Evolutionary conservation across 2,888 invertebrate genomes (phyloP).

Genomic region (Xestia xanthographa): DNA sequence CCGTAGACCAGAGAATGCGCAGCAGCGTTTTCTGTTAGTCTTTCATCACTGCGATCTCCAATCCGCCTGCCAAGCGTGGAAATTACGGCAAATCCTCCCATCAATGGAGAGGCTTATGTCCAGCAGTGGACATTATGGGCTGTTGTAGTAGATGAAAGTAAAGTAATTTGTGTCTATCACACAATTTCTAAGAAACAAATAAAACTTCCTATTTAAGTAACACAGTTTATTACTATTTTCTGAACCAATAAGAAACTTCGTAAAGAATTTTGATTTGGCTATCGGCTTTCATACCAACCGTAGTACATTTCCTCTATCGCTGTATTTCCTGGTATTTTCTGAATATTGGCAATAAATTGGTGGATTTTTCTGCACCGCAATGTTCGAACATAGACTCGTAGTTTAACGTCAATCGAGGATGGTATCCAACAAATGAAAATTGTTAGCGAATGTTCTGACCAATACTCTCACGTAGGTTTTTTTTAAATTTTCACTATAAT

Average conservation of each 20-base stretch:
- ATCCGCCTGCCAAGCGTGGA: no score
- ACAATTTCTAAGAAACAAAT: background rate
- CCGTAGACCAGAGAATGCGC: no score
- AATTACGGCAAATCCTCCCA: no score
- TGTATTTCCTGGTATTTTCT: background rate
- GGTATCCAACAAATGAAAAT: background rate
- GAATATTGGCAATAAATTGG: background rate
- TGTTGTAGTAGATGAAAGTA: no score
- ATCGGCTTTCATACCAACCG: background rate
- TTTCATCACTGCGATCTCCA: no score
- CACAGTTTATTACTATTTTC: slow-evolving; percentile 1
- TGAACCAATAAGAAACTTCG: background rate
- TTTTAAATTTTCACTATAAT: no score
- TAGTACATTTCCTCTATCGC: background rate
- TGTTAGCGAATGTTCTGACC: background rate
- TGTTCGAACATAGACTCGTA: background rate
- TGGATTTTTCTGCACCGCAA: no score
- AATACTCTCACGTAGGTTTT: background rate
- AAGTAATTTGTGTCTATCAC: background rate
- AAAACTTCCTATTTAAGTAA: background rate
- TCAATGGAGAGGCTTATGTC: no score
- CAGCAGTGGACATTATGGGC: no score
- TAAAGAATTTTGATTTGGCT: background rate
- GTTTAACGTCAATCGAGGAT: background rate
- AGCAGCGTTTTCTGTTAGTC: no score